Percentiles rank a stretch among this genome's conserved stretches.
Evolutionary conservation across 2,797 vertebrate genomes (phyloP).

Genomic region (Premnoplex brunnescens): DNA sequence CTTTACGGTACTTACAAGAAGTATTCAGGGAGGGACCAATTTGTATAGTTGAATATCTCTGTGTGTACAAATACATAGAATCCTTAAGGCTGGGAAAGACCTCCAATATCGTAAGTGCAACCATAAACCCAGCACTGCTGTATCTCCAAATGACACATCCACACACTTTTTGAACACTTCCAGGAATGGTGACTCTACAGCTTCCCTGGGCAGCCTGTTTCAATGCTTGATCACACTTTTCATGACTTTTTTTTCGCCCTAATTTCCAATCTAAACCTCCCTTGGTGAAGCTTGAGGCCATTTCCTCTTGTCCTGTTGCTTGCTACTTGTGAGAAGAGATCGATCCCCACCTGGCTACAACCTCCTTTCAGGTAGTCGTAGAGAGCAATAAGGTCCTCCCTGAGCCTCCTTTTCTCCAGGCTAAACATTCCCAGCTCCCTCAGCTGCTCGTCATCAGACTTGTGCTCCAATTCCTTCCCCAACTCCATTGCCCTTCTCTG

Average conservation of each 20-base stretch:
- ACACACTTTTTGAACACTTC: background rate
- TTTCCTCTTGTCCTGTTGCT: background rate
- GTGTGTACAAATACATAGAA: background rate
- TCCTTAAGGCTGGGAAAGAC: background rate
- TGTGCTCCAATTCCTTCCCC: background rate
- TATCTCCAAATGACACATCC: background rate
- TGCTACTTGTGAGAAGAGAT: background rate
- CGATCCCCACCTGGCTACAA: fast-evolving
- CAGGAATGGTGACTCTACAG: background rate
- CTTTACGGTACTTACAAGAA: background rate
- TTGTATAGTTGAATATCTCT: background rate
- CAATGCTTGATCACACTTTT: background rate
- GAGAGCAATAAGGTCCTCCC: fast-evolving
- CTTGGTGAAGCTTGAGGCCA: background rate
- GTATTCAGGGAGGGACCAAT: background rate
- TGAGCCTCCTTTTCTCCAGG: background rate
- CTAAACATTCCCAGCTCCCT: background rate
- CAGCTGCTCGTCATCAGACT: background rate
- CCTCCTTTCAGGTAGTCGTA: background rate
- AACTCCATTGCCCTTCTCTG: background rate
- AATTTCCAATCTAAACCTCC: background rate
- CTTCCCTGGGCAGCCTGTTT: background rate
- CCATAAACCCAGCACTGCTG: background rate
- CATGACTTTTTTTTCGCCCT: background rate
- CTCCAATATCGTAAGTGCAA: background rate